These are phyloP conservation scores for Acrobasis repandana DNA, from an alignment of 2,888 invertebrate species.

Conservation along the genomic window DNA sequence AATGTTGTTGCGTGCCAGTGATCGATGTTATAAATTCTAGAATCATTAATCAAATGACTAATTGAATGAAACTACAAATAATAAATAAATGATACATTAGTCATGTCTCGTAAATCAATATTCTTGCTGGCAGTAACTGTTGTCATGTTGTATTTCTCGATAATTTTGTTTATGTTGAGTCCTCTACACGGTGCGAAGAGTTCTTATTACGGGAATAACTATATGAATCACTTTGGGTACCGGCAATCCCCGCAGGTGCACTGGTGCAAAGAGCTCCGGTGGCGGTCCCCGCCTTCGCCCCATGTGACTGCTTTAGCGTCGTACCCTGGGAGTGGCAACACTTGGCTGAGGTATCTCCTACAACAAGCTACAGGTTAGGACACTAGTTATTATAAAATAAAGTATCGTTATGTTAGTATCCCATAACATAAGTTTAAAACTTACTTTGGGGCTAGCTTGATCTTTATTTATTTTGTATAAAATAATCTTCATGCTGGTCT, in stretches of 20 bases:
- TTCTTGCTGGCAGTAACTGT: slow-evolving; percentile 61
- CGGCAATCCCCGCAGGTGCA: slow-evolving; percentile 56
- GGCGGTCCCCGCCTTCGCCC: slow-evolving; percentile 69
- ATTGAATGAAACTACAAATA: slow-evolving; percentile 16
- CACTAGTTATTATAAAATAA: neutral
- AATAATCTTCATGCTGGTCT: too few species aligned
- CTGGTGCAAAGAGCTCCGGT: slow-evolving; percentile 82
- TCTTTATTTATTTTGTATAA: too few species aligned
- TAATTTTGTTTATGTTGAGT: slow-evolving; percentile 68
- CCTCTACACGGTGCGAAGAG: slow-evolving; percentile 58
- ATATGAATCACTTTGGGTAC: slow-evolving; percentile 56
- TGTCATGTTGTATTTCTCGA: slow-evolving; percentile 67
- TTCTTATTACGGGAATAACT: slow-evolving; percentile 51
- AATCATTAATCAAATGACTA: slow-evolving; percentile 37
- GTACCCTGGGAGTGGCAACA: slow-evolving; percentile 93
- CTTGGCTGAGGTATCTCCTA: slow-evolving; percentile 90
- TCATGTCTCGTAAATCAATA: slow-evolving; percentile 67
- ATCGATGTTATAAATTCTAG: slow-evolving; percentile 19
- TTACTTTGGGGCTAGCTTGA: too few species aligned
- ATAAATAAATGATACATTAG: slow-evolving; percentile 26
- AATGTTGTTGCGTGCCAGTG: neutral
- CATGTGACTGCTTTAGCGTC: slow-evolving; percentile 86
- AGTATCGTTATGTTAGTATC: neutral
- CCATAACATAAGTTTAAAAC: neutral
- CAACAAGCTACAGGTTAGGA: slow-evolving; percentile 88